Evolutionary conservation across 2,797 vertebrate genomes (phyloP), one percentile per base, ranked within the genome.

Genomic region (Darevskia nairensis): DNA sequence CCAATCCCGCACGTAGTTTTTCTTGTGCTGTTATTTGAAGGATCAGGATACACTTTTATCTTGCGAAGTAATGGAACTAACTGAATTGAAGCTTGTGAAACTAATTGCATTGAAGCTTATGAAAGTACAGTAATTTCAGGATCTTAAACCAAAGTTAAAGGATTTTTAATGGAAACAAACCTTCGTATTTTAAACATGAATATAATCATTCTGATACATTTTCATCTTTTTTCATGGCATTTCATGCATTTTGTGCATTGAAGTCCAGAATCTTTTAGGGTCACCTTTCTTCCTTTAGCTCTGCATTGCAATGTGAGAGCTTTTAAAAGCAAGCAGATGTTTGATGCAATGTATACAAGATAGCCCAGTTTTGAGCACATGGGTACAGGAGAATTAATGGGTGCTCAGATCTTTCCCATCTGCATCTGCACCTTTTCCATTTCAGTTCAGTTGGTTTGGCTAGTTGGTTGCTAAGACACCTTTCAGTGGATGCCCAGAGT

Each of bases 91-190:
- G 11, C 6, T 77, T 21, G 11, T 29, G 68, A 32, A 50, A 72
- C 46, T 72, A 84, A 74, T 9, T 75, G 23, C 35, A 39, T 11
- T 55, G 1, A 4, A 46, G 11, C 6, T 77, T 29, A 8, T 39
- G 25, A 76, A 77, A n/a, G n/a, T n/a, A n/a, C n/a, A n/a, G n/a
- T 66, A 21, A 19, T 46, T 21, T 75, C 35, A 41, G 59, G 17
- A 77, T 77, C 41, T 77, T 21, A 76, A 41, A 21, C 35, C 9
- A n/a, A 76, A 76, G 50, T 27, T 46, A 66, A 64, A 64, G 27
- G 55, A 76, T 68, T 64, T 10, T 85, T 76, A 85, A 78, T 85
- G 17, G 64, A 85, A 85, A 66, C 21, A 32, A 85, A n/a, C 6
- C 13, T 77, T 78, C 19, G 17, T 61, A 44, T 46, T 11, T 85